Base-by-base conservation (phyloP, 2,113 vertebrate species). In the Dicrurus megarhynchus region DNA sequence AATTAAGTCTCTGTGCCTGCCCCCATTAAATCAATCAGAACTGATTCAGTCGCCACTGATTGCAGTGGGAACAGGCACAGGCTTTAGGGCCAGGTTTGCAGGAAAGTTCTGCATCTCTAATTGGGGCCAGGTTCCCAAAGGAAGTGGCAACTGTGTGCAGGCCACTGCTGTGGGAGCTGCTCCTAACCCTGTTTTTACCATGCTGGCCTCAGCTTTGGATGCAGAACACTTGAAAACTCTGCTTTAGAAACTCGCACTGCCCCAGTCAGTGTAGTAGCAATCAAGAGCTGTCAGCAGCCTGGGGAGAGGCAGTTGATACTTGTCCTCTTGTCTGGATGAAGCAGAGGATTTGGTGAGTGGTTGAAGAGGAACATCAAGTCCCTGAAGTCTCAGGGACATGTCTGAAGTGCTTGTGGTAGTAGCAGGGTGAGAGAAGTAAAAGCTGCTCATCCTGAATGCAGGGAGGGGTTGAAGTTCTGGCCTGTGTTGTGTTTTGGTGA, bases 21-120 rank as follows among this genome's bases (percentile, higher is more conserved):
- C 63, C 85, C 68, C 68, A 60, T 96, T 95, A 94, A 94, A 91
- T 93, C 93, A 96, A 81, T 93, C 85, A 93, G 95, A 83, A 59
- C 12, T 63, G 63, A 63, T 69, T 63, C 71, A 69, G 1, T 84
- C 0, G 0, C 64, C 32, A 37, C 60, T 80, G 87, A 93, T 81
- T 88, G 76, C 76, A 74, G 4, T n/a, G 87, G 50, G 44, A 96
- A 83, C 28, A n/a, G 50, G 69, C 79, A 28, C 69, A 69, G 65
- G 35, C 7, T 92, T 74, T 86, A 74, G 27, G 90, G 55, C 63
- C 74, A 59, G 46, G 44, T 85, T 69, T 91, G 27, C 49, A 70
- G 67, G 63, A 70, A 74, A 77, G 23, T 52, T 81, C 4, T 4
- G 35, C 32, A 27, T 47, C 44, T 70, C 0, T 83, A 59, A 79